Conservation (phyloP, 2,113 vertebrate species). For the Nibea albiflora region DNA sequence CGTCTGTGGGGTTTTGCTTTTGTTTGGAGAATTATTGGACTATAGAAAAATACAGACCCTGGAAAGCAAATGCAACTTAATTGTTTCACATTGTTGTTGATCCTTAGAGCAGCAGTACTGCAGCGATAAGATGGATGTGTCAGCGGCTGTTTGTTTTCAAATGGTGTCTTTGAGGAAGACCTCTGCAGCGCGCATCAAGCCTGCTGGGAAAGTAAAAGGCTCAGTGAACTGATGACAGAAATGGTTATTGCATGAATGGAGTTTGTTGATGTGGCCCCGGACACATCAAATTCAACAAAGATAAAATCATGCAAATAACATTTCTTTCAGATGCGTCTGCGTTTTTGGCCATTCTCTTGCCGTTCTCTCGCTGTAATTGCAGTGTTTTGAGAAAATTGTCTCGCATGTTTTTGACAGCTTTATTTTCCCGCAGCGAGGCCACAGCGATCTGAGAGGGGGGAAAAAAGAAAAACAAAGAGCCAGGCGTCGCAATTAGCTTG, state of each 20-base stretch:
- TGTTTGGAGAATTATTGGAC: neutral
- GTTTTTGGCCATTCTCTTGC: slow-evolving; percentile 11
- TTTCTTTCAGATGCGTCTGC: slow-evolving; percentile 15
- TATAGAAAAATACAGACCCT: neutral
- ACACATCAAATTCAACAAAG: slow-evolving; percentile 25
- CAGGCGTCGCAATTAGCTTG: slow-evolving; percentile 12
- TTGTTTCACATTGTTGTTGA: neutral
- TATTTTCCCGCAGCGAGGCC: slow-evolving; percentile 30
- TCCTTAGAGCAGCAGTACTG: neutral
- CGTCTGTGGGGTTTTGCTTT: too few species aligned
- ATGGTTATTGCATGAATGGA: slow-evolving; percentile 44
- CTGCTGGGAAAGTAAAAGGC: slow-evolving; percentile 16
- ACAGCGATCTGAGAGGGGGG: neutral
- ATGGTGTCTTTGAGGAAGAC: slow-evolving; percentile 25
- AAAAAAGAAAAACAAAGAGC: slow-evolving; percentile 31
- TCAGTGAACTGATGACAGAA: slow-evolving; percentile 7
- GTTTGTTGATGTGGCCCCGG: neutral
- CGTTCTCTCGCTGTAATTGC: slow-evolving; percentile 43
- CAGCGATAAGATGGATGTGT: neutral
- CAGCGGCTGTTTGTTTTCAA: slow-evolving; percentile 36
- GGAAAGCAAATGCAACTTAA: neutral
- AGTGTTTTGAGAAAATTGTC: slow-evolving; percentile 64
- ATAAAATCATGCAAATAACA: slow-evolving; percentile 58
- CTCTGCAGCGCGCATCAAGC: neutral
- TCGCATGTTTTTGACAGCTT: slow-evolving; percentile 49